Evolutionary conservation across 2,797 vertebrate species (phyloP).

Genomic region (Aulostomus chinensis): DNA sequence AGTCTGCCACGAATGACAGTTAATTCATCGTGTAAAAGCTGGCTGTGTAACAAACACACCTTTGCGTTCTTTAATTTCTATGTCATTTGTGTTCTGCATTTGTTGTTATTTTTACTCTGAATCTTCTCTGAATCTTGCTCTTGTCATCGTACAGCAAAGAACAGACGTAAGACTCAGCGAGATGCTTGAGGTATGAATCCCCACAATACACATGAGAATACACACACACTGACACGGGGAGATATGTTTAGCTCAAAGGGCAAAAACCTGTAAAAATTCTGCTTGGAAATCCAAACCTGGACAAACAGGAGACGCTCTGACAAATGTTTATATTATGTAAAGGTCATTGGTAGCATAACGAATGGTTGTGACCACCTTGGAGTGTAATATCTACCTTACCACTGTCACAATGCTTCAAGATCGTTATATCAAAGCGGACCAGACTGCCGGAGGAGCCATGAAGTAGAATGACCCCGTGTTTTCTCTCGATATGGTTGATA

Average conservation of each 20-base stretch:
- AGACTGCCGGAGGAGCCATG: too few species aligned
- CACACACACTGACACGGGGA: conserved; percentile 2
- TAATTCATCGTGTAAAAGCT: too few species aligned
- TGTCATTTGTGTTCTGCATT: too few species aligned
- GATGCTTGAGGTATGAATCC: conserved; percentile 92
- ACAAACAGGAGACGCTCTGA: conserved; percentile 5
- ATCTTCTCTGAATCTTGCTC: conserved; percentile 5
- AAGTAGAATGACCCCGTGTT: too few species aligned
- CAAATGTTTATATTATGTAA: conserved; percentile 16
- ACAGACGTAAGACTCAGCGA: conserved; percentile 97
- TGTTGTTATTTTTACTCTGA: not conserved
- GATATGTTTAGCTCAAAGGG: conserved; percentile 39
- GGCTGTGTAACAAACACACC: too few species aligned
- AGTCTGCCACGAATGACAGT: too few species aligned
- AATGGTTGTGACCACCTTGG: conserved; percentile 7
- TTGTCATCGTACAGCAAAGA: conserved; percentile 86
- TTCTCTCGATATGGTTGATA: too few species aligned
- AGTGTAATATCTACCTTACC: not conserved
- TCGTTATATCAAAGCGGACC: too few species aligned
- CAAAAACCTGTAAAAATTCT: conserved; percentile 25
- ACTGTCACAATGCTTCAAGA: too few species aligned
- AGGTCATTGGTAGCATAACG: conserved; percentile 18
- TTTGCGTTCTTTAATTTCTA: too few species aligned
- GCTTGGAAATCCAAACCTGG: conserved; percentile 18
- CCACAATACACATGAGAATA: fast-evolving